Percentiles rank a stretch among this genome's conserved stretches.
phyloP scores from a whole-genome alignment of 2,888 invertebrate species.

The Nemapogon koenigi region DNA sequence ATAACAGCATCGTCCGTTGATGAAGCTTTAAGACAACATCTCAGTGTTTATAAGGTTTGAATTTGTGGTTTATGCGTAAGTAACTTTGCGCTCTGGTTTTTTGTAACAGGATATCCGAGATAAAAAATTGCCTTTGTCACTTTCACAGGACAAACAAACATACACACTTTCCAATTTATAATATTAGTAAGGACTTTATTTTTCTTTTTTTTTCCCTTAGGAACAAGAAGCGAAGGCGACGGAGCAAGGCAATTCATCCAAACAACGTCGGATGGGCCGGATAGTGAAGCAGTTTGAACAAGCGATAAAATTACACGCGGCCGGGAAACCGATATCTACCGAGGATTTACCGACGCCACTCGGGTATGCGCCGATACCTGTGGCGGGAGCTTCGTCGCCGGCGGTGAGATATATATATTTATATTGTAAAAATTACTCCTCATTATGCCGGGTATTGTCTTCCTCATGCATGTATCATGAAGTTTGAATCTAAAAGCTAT shows the following conservation, averaged over 20 bases:
- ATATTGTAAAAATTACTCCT: too few relatives aligned
- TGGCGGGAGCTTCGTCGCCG: too few relatives aligned
- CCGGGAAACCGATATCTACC: conserved; percentile 74
- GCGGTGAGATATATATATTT: too few relatives aligned
- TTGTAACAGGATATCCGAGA: too few relatives aligned
- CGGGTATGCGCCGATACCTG: conserved; percentile 74
- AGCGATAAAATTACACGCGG: conserved; percentile 79
- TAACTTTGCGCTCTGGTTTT: too few relatives aligned
- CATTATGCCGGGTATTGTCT: too few relatives aligned
- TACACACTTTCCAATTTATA: too few relatives aligned
- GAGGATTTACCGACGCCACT: conserved; percentile 90
- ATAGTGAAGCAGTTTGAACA: conserved; percentile 94
- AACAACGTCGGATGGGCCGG: conserved; percentile 86
- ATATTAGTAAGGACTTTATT: background rate
- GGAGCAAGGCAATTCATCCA: conserved; percentile 81
- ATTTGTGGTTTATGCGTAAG: too few relatives aligned
- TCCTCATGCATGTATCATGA: too few relatives aligned
- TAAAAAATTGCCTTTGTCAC: background rate
- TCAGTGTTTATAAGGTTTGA: conserved; percentile 76
- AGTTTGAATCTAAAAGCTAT: too few relatives aligned
- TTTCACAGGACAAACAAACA: background rate
- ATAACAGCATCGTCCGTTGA: conserved; percentile 63
- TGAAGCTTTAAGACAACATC: conserved; percentile 83
- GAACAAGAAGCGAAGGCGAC: conserved; percentile 78
- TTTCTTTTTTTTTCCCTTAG: conserved; percentile 28